phyloP scores from a whole-genome alignment of 1,140 invertebrate species.

The Drosophila orosa region DNA sequence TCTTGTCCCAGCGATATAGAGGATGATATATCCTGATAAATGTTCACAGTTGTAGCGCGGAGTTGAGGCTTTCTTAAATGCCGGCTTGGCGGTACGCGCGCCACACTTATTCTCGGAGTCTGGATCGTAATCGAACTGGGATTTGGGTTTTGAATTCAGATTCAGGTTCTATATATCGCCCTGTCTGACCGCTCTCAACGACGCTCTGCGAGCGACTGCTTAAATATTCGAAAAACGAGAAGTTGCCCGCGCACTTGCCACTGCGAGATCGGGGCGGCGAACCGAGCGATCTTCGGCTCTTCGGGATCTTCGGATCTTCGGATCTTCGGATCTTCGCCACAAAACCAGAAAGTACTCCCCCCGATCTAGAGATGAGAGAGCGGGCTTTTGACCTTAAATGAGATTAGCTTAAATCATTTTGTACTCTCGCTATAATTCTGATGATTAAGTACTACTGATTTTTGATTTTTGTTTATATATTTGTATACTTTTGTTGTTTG shows the following conservation, averaged over 20 bases:
- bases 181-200: slow-evolving; percentile 6
- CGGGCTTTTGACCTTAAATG: slow-evolving; percentile 5
- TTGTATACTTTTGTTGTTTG: background rate
- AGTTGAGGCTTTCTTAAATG: background rate
- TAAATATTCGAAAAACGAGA: slow-evolving; percentile 20
- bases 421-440: background rate
- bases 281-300: slow-evolving; percentile 7
- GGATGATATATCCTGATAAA: background rate
- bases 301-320: background rate
- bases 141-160: background rate
- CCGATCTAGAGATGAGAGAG: slow-evolving; percentile 2
- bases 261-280: slow-evolving; percentile 5
- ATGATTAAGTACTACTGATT: background rate
- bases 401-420: slow-evolving; percentile 1
- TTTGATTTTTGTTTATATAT: background rate
- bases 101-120: background rate
- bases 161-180: slow-evolving; percentile 1
- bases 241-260: slow-evolving; percentile 18
- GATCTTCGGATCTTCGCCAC: slow-evolving; percentile 17
- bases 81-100: slow-evolving; percentile 3
- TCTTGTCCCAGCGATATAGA: background rate
- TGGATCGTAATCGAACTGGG: background rate
- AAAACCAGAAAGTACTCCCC: slow-evolving; percentile 16
- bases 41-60: background rate
- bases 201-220: slow-evolving; percentile 21